phyloP scores from a whole-genome alignment of 64 coral and sea anemone species.

The Pocillopora damicornis region DNA sequence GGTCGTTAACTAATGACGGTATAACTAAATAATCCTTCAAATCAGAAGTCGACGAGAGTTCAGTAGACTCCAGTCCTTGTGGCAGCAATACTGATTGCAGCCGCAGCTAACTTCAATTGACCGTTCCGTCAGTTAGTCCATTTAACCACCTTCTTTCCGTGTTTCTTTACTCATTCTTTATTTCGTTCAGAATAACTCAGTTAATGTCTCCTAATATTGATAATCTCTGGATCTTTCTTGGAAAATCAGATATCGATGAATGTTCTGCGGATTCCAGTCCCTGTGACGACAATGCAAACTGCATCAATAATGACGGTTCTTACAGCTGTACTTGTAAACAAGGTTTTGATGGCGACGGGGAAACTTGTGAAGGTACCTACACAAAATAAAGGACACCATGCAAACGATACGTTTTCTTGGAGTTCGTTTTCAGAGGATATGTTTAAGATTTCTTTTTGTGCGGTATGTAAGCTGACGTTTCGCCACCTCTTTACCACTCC shows the following conservation, averaged over 20 bases:
- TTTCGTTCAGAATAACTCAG: too few relatives aligned
- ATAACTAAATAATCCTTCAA: neutral
- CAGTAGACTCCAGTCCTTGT: neutral
- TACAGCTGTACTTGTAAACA: conserved; percentile 61
- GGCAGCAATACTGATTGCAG: neutral
- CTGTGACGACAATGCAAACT: conserved; percentile 60
- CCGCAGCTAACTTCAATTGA: neutral
- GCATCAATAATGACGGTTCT: conserved; percentile 66
- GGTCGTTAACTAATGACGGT: too few relatives aligned
- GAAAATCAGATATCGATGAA: conserved; percentile 66
- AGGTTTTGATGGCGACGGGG: conserved; percentile 66
- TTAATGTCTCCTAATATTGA: neutral
- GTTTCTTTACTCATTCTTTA: too few relatives aligned
- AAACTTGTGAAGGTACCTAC: conserved; percentile 42
- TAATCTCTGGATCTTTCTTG: neutral
- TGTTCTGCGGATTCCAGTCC: conserved; percentile 26
- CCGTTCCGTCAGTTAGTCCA: neutral
- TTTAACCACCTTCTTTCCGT: too few relatives aligned
- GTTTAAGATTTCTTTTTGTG: too few relatives aligned
- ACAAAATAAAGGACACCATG: neutral
- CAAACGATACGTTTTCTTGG: neutral
- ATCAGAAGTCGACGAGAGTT: conserved; percentile 9
- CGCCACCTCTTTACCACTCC: too few relatives aligned
- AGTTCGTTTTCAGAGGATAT: neutral
- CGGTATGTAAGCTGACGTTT: too few relatives aligned